phyloP scores from a whole-genome alignment of 2,888 invertebrate genomes.

The Stictocephala bisonia region DNA sequence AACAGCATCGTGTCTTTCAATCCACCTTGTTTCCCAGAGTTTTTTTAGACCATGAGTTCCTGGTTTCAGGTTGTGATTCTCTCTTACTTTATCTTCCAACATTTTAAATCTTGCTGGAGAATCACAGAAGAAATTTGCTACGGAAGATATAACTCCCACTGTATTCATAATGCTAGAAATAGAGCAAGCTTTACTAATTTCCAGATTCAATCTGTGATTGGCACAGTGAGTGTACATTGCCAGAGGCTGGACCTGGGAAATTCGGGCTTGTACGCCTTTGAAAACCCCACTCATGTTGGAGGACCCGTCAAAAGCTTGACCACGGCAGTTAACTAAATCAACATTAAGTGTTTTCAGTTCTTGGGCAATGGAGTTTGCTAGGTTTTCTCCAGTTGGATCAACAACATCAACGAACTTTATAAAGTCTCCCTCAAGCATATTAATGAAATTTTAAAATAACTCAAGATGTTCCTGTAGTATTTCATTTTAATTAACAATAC shows the following conservation, averaged over 20 bases:
- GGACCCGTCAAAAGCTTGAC: constrained; percentile 35
- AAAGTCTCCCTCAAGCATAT: too few species aligned
- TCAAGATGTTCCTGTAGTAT: too few species aligned
- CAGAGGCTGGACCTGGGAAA: neutral
- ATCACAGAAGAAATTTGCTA: constrained; percentile 13
- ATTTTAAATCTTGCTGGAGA: constrained; percentile 7
- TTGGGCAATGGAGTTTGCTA: too few species aligned
- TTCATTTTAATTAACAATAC: too few species aligned
- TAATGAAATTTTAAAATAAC: too few species aligned
- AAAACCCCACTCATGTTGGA: constrained; percentile 39
- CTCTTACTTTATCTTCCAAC: constrained; percentile 23
- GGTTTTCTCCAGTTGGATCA: too few species aligned
- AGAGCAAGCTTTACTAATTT: constrained; percentile 26
- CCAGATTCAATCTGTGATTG: constrained; percentile 19
- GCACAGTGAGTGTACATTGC: constrained; percentile 24
- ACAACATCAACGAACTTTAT: too few species aligned
- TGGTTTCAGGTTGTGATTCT: constrained; percentile 31
- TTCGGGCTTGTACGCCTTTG: constrained; percentile 33
- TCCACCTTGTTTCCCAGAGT: constrained; percentile 47
- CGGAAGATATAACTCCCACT: constrained; percentile 9
- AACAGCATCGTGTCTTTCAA: constrained; percentile 45
- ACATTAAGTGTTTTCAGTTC: too few species aligned
- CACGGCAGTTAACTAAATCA: constrained; percentile 20
- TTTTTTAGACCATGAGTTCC: constrained; percentile 42
- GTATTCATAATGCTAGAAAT: constrained; percentile 9